A percentile compares a stretch with the other conserved stretches of the same genome.
phyloP scores from a whole-genome alignment of 2,888 invertebrate species.

The Eucriotettix oculatus region DNA sequence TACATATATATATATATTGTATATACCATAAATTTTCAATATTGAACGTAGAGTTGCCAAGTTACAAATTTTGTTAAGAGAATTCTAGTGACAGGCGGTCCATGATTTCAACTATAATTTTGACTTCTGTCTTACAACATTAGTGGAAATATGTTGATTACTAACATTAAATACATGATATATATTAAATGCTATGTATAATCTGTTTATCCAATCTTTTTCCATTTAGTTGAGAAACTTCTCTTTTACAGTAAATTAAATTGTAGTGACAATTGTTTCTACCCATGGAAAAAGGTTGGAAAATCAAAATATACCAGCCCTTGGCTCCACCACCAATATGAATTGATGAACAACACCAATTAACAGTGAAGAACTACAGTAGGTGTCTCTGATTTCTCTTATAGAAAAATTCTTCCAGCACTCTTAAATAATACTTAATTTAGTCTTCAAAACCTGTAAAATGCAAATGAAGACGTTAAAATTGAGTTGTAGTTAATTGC shows the following conservation, averaged over 20 bases:
- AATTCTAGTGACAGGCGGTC: too few relatives aligned
- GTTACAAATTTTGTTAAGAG: too few relatives aligned
- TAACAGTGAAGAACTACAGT: not conserved
- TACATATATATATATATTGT: too few relatives aligned
- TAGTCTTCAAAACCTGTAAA: slow-evolving; percentile 2
- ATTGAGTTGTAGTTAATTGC: too few relatives aligned
- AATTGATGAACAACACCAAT: not conserved
- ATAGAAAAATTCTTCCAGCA: not conserved
- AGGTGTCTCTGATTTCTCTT: not conserved
- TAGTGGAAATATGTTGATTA: too few relatives aligned
- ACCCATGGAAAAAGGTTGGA: not conserved
- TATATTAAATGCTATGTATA: not conserved
- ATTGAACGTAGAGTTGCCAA: too few relatives aligned
- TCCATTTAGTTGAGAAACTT: not conserved
- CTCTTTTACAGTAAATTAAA: too few relatives aligned
- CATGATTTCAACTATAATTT: too few relatives aligned
- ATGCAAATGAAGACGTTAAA: not conserved
- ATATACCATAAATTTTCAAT: too few relatives aligned
- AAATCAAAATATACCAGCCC: slow-evolving; percentile 4
- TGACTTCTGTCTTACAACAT: too few relatives aligned
- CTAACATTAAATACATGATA: too few relatives aligned
- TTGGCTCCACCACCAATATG: not conserved
- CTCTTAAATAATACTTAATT: not conserved
- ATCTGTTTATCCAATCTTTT: not conserved
- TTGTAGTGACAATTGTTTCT: too few relatives aligned